phyloP scores from a whole-genome alignment of 2,113 vertebrate genomes.

The Castor canadensis region DNA sequence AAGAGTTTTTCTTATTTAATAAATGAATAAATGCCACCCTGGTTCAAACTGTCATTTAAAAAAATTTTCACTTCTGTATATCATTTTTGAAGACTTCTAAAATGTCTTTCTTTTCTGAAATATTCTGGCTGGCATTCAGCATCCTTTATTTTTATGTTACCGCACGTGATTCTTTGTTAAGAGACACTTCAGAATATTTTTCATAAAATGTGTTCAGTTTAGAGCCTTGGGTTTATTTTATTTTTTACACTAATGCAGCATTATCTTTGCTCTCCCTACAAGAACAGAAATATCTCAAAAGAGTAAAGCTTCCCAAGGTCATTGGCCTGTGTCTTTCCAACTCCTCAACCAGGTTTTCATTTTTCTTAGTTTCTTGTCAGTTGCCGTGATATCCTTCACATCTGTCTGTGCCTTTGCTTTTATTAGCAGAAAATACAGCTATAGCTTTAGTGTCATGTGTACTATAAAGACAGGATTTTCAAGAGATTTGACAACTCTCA shows the following conservation, averaged over 20 bases:
- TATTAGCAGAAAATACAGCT: conserved; percentile 91
- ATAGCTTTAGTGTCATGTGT: conserved; percentile 87
- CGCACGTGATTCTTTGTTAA: conserved; percentile 9
- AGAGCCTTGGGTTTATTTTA: conserved; percentile 42
- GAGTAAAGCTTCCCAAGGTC: conserved; percentile 88
- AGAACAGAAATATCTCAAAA: conserved; percentile 67
- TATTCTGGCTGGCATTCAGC: conserved; percentile 68
- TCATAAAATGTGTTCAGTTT: conserved; percentile 64
- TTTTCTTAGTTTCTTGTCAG: conserved; percentile 91
- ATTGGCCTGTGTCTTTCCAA: conserved; percentile 82
- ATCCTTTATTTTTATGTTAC: conserved; percentile 72
- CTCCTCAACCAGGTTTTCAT: conserved; percentile 86
- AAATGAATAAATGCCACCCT: conserved; percentile 54
- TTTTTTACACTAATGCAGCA: conserved; percentile 61
- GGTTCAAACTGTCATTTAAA: conserved; percentile 46
- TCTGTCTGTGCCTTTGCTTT: conserved; percentile 90
- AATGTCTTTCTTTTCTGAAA: conserved; percentile 67
- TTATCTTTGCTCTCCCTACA: conserved; percentile 57
- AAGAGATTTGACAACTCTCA: conserved; percentile 88
- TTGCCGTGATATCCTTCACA: conserved; percentile 86
- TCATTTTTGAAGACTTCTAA: conserved; percentile 68
- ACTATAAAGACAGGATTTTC: conserved; percentile 90
- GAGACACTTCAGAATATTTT: conserved; percentile 48
- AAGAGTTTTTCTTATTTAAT: conserved; percentile 43
- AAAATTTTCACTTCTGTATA: conserved; percentile 31